Base-by-base conservation (phyloP, 1,140 invertebrate genomes). In the Drosophila baimaii region DNA sequence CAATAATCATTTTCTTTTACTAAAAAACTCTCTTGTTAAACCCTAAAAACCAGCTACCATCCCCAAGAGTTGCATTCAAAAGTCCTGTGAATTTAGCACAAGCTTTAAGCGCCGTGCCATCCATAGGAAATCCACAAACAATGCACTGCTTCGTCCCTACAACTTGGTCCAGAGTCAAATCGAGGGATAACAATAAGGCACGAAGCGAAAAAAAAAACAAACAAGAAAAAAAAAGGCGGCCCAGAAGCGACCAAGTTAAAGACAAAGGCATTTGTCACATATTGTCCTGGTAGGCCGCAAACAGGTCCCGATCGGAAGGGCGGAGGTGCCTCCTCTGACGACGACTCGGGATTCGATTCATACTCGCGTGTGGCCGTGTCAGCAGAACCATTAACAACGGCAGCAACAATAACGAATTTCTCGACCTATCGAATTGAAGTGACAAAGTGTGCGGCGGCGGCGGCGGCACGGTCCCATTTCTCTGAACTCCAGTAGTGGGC, bases 371-470 rank as follows among this genome's bases (percentile, higher is more conserved):
- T 54, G 68, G 29, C 56, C 43, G 23, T 78, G 81, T 85, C 81
- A 86, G 76, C 76, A 82, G 55, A 58, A 88, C 76, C 66, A 86
- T 86, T 88, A 86, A 77, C 62, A 63, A 64, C 51, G 51, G 44
- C 68, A 47, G 51, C 81, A 81, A 79, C 79, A 86, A 85, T 86
- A 81, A 78, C 77, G 71, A 75, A 78, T 79, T 54, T 75, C 69
- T 63, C 46, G 71, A 27, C 49, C 81, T 68, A 84, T 79, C 76
- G 77, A 77, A 76, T 80, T 77, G 83, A 88, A 82, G 83, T 88
- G 83, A 80, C 78, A 81, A 88, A 86, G 77, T 85, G 62, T 77
- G 57, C 44, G 56, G 41, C 35, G 52, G 13, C 19, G 29, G 15
- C 43, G 52, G 37, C 55, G 15, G 31, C 27, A 33, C 17, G 25